phyloP scores from a whole-genome alignment of 2,888 invertebrate genomes.

The Limnephilus auricula region DNA sequence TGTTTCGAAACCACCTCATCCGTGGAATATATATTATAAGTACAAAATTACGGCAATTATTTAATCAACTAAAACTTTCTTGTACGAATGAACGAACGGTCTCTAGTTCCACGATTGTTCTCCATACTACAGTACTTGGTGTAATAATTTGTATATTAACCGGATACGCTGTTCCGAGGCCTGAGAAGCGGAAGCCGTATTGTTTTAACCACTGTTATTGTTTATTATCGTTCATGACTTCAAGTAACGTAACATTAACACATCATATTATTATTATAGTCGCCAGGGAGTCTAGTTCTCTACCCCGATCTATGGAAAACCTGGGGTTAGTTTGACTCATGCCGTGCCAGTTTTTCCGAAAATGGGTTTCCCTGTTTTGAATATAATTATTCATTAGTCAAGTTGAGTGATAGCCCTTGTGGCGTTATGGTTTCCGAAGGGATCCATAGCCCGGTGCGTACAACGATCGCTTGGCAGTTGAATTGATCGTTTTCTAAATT shows the following conservation, averaged over 20 bases:
- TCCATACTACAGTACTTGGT: neutral
- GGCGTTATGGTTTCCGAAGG: neutral
- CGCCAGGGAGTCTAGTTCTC: neutral
- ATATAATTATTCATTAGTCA: neutral
- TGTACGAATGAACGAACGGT: neutral
- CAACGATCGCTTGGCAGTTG: neutral
- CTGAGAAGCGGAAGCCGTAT: slow-evolving; percentile 5
- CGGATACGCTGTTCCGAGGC: slow-evolving; percentile 6
- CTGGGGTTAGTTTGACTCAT: neutral
- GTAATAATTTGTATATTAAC: neutral
- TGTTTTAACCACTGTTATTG: neutral
- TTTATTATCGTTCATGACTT: neutral
- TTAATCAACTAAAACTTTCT: neutral
- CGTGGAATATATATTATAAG: too few relatives aligned
- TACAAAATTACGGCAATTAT: neutral
- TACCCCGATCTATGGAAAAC: too few relatives aligned
- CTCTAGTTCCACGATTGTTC: neutral
- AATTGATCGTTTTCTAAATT: too few relatives aligned
- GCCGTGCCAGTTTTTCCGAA: too few relatives aligned
- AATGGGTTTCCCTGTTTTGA: too few relatives aligned
- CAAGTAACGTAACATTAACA: neutral
- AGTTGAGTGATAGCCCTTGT: neutral
- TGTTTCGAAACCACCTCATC: too few relatives aligned
- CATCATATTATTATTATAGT: neutral
- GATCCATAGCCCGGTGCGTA: neutral